Conservation (phyloP, 2,113 vertebrate genomes). For the Sprattus sprattus region DNA sequence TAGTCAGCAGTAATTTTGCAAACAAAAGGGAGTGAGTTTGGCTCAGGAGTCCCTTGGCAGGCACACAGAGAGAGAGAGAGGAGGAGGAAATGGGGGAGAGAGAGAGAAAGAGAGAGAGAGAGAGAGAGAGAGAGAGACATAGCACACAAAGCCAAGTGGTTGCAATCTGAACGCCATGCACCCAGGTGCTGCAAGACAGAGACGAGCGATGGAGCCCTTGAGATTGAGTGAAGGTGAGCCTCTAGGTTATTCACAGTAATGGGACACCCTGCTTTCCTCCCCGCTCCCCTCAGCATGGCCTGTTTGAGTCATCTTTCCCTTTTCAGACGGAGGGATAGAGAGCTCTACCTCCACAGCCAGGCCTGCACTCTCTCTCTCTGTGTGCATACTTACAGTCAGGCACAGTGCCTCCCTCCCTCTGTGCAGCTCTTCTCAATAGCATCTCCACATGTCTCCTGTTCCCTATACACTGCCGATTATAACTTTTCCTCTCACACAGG, state of each 20-base stretch:
- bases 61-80: slow-evolving; percentile 12
- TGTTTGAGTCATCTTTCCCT: neutral
- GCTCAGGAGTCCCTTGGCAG: neutral
- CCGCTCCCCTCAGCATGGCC: neutral
- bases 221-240: neutral
- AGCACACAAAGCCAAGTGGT: neutral
- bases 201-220: neutral
- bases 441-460: neutral
- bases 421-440: neutral
- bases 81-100: neutral
- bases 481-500: neutral
- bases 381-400: neutral
- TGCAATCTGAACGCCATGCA: neutral
- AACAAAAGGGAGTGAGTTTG: slow-evolving; percentile 43
- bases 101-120: neutral
- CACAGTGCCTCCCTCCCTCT: neutral
- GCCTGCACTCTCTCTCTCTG: too few species aligned
- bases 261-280: neutral
- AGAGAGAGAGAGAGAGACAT: neutral
- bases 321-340: neutral
- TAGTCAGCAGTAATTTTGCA: slow-evolving; percentile 55
- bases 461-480: neutral
- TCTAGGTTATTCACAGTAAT: neutral
- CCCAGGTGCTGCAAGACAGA: neutral
- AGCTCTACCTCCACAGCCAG: neutral